A percentile compares a stretch with the other conserved stretches of the same genome.
These are phyloP conservation scores for Bruchidius siliquastri DNA, from an alignment of 2,888 invertebrate genomes.

Conservation along the genomic window DNA sequence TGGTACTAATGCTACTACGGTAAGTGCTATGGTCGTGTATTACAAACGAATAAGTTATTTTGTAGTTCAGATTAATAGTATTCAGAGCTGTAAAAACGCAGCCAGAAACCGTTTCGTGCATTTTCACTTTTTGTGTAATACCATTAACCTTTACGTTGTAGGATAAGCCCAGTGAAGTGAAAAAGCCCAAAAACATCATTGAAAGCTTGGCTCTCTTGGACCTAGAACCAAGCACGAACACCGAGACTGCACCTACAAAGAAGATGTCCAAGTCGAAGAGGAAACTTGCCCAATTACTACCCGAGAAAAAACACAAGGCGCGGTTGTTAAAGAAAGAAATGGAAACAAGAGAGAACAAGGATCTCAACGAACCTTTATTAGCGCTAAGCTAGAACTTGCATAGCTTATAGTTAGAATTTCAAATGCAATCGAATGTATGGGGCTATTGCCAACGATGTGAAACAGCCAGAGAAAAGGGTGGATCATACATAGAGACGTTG, in stretches of 20 bases:
- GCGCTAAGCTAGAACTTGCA: constrained; percentile 55
- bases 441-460: background rate
- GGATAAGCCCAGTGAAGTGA: constrained; percentile 46
- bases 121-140: too few relatives aligned
- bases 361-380: constrained; percentile 60
- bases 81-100: too few relatives aligned
- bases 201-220: constrained; percentile 74
- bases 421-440: background rate
- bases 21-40: background rate
- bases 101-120: too few relatives aligned
- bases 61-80: too few relatives aligned
- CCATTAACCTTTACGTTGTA: background rate
- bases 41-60: too few relatives aligned
- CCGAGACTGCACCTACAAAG: constrained; percentile 37
- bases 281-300: constrained; percentile 56
- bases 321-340: constrained; percentile 37
- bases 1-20: constrained; percentile 47
- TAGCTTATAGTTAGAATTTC: background rate
- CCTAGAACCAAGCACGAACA: constrained; percentile 43
- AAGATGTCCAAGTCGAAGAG: constrained; percentile 60
- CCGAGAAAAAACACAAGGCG: constrained; percentile 53
- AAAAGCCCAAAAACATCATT: constrained; percentile 67
- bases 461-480: background rate
- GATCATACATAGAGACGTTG: background rate
- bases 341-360: constrained; percentile 37